phyloP scores from a whole-genome alignment of 2,888 invertebrate species.

The Netelia fuscicornis region DNA sequence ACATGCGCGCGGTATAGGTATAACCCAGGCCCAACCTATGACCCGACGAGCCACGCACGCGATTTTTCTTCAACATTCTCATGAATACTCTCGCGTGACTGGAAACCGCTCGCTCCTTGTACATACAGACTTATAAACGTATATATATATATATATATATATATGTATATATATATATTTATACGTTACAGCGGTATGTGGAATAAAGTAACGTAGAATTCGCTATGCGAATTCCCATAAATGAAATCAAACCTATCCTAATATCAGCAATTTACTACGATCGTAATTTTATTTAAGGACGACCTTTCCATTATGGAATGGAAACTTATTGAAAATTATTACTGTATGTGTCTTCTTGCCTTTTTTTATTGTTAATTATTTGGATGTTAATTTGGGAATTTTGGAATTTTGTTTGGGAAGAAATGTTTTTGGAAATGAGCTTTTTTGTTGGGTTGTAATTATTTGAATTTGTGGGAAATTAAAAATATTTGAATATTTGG shows the following conservation, averaged over 20 bases:
- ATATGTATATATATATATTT: slow-evolving; percentile 14
- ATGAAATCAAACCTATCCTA: slow-evolving; percentile 17
- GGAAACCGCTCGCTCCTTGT: slow-evolving; percentile 28
- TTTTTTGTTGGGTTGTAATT: no score
- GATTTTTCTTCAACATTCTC: slow-evolving; percentile 63
- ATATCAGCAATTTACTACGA: neutral
- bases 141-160: slow-evolving; percentile 9
- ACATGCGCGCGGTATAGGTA: slow-evolving; percentile 28
- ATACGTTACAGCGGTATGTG: neutral
- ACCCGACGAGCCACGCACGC: slow-evolving; percentile 58
- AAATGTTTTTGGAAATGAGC: no score
- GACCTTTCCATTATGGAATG: slow-evolving; percentile 1
- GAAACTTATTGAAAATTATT: neutral
- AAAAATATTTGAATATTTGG: no score
- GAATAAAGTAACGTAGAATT: slow-evolving; percentile 34
- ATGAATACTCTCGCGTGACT: slow-evolving; percentile 65
- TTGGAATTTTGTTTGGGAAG: no score
- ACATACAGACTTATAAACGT: slow-evolving; percentile 19
- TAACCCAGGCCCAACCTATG: slow-evolving; percentile 63
- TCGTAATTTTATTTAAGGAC: slow-evolving; percentile 6
- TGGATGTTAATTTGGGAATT: no score
- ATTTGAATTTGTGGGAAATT: no score
- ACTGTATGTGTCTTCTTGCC: neutral
- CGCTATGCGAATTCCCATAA: slow-evolving; percentile 13
- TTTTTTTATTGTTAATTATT: neutral